These are phyloP conservation scores for Lasioglossum figueresi DNA, from an alignment of 2,888 invertebrate species.

Conservation along the genomic window DNA sequence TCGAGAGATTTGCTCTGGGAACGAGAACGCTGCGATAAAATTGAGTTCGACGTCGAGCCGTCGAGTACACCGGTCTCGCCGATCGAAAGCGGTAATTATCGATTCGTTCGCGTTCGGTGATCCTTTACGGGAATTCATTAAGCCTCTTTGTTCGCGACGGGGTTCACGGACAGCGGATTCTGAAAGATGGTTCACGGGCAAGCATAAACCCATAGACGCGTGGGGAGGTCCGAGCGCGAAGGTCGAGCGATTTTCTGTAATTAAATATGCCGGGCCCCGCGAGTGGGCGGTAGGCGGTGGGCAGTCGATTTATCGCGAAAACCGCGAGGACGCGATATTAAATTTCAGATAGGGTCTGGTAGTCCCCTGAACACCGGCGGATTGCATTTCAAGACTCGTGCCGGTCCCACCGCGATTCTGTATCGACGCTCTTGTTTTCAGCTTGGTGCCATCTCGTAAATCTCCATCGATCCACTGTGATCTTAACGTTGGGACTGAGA, in stretches of 20 bases:
- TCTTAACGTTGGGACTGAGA: not conserved
- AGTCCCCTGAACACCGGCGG: conserved; percentile 49
- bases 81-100: conserved; percentile 50
- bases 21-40: conserved; percentile 40
- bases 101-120: conserved; percentile 52
- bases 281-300: conserved; percentile 69
- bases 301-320: conserved; percentile 72
- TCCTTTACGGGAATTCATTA: conserved; percentile 58
- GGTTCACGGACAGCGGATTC: conserved; percentile 53
- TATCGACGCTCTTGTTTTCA: conserved; percentile 44
- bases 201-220: conserved; percentile 46
- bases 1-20: conserved; percentile 5
- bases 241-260: conserved; percentile 72
- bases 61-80: not conserved
- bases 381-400: conserved; percentile 64
- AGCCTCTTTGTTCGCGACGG: conserved; percentile 54
- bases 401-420: conserved; percentile 19
- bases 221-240: conserved; percentile 54
- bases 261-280: conserved; percentile 68
- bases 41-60: not conserved
- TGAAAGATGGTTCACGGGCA: conserved; percentile 44
- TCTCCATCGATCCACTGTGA: not conserved
- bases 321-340: conserved; percentile 69
- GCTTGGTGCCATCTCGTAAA: not conserved
- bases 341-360: conserved; percentile 72